A percentile compares a stretch with the other conserved stretches of the same genome.
Conservation (phyloP, 2,113 vertebrate species). For the Heterotis niloticus region DNA sequence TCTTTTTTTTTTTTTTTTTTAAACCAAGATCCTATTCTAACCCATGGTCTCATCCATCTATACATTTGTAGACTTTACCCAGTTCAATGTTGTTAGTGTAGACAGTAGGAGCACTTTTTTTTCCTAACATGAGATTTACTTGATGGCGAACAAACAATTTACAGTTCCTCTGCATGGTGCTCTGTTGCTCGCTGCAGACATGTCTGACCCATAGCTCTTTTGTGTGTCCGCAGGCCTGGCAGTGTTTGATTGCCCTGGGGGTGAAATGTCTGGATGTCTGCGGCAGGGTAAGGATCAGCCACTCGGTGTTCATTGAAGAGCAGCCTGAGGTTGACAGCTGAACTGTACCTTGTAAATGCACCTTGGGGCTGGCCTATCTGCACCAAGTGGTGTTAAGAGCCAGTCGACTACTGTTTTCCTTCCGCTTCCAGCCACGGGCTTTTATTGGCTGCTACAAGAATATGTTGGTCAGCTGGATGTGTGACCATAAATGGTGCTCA, state of each 20-base stretch:
- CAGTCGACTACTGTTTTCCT: no score
- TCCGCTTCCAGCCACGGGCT: no score
- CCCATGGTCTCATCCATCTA: no score
- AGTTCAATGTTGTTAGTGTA: no score
- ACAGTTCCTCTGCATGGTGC: background rate
- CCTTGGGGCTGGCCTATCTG: background rate
- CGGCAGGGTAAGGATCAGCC: conserved; percentile 62
- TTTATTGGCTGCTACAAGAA: no score
- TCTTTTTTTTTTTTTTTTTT: no score
- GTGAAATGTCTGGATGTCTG: conserved; percentile 67
- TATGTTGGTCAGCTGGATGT: no score
- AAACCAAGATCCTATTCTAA: no score
- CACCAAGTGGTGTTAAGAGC: no score
- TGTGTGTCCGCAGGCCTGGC: conserved; percentile 65
- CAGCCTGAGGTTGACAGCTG: conserved; percentile 47
- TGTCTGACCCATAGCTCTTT: background rate
- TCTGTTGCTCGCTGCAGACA: background rate
- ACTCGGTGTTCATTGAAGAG: conserved; percentile 58
- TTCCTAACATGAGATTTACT: background rate
- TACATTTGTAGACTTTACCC: no score
- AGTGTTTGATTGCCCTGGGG: conserved; percentile 78
- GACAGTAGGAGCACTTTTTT: no score
- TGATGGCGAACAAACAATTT: background rate
- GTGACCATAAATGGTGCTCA: no score
- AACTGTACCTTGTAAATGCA: conserved; percentile 4